Evolutionary conservation across 2,113 vertebrate species (phyloP).

Genomic region (Hypocryptadius cinnamomeus): DNA sequence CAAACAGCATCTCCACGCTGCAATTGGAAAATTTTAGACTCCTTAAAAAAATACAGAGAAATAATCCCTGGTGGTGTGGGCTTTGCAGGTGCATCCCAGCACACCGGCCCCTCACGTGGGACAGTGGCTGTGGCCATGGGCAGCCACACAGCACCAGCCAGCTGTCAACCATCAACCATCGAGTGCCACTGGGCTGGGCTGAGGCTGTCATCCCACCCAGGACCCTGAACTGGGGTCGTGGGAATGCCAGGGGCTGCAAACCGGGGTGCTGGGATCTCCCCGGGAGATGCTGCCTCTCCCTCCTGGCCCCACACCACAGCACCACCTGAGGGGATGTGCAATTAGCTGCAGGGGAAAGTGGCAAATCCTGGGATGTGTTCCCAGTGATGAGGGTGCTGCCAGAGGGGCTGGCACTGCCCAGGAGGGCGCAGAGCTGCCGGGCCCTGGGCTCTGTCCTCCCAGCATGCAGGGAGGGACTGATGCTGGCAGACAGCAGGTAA

Average conservation of each 20-base stretch:
- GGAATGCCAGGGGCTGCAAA: background rate
- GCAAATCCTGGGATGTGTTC: background rate
- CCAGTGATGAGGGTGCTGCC: background rate
- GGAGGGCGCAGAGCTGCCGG: background rate
- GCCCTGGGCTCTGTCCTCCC: background rate
- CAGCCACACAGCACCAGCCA: background rate
- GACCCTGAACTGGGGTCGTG: fast-evolving
- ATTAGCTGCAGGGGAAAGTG: background rate
- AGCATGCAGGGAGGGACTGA: background rate
- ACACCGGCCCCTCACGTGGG: background rate
- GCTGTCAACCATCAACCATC: fast-evolving
- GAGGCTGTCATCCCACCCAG: background rate
- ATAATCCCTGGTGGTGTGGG: background rate
- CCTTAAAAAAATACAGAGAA: background rate
- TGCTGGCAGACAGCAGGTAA: fast-evolving
- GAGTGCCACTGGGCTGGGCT: background rate
- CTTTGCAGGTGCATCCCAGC: constrained; percentile 39
- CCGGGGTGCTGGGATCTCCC: background rate
- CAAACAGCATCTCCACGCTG: background rate
- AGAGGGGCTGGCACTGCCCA: background rate
- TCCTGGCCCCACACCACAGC: fast-evolving
- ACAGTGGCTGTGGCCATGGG: background rate
- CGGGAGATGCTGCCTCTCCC: background rate
- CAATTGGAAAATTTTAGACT: constrained; percentile 40
- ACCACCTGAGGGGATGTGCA: fast-evolving